phyloP scores from a whole-genome alignment of 2,888 invertebrate species.

The Baronia brevicornis region DNA sequence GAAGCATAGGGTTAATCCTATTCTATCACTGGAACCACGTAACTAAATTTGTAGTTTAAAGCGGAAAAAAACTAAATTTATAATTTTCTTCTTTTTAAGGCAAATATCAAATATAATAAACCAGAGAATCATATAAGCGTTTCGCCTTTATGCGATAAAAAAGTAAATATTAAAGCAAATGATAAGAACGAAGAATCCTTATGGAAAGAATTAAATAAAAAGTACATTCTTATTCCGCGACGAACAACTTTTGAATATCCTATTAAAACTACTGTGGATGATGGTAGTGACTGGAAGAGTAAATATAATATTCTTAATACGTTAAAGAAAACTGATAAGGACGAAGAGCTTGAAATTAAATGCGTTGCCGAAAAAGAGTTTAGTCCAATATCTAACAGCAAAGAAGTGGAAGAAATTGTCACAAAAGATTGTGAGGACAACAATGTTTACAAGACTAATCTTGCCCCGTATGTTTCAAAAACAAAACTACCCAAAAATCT shows the following conservation, averaged over 20 bases:
- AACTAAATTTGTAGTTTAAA: too few relatives aligned
- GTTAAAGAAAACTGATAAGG: conserved; percentile 45
- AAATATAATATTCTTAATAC: conserved; percentile 61
- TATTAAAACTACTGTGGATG: conserved; percentile 21
- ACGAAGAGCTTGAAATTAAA: conserved; percentile 14
- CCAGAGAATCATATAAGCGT: too few relatives aligned
- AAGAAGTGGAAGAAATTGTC: conserved; percentile 2
- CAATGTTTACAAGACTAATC: conserved; percentile 1
- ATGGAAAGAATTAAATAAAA: conserved; percentile 54
- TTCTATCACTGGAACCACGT: too few relatives aligned
- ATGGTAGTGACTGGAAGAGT: conserved; percentile 54
- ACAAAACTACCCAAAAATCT: too few relatives aligned
- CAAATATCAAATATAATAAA: too few relatives aligned
- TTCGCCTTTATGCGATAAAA: too few relatives aligned
- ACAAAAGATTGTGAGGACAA: not conserved
- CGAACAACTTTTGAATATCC: conserved; percentile 22
- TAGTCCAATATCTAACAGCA: not conserved
- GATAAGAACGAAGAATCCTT: conserved; percentile 33
- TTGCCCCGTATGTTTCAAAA: too few relatives aligned
- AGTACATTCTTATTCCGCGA: conserved; percentile 62
- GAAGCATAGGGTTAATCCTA: too few relatives aligned
- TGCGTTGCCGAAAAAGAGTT: not conserved
- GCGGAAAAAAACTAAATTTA: too few relatives aligned
- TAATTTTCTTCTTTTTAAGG: too few relatives aligned
- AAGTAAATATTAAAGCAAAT: conserved; percentile 7